phyloP scores from a whole-genome alignment of 2,888 invertebrate species.

The Phalera bucephala region DNA sequence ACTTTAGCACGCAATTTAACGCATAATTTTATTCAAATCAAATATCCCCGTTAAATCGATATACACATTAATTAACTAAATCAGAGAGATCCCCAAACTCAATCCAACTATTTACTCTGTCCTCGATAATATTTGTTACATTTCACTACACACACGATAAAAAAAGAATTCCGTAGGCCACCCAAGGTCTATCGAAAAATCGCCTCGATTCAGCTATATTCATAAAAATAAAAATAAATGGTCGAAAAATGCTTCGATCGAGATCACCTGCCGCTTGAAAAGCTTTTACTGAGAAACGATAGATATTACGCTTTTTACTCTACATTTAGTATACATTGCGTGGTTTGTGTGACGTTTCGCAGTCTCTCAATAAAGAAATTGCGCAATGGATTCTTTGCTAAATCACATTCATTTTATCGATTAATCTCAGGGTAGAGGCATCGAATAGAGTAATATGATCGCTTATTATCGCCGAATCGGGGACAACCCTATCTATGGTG shows the following conservation, averaged over 20 bases:
- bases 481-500: slow-evolving; percentile 28
- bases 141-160: slow-evolving; percentile 19
- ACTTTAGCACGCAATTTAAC: too few relatives aligned
- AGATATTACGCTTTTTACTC: background rate
- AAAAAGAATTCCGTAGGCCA: slow-evolving; percentile 15
- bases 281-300: background rate
- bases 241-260: slow-evolving; percentile 17
- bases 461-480: slow-evolving; percentile 27
- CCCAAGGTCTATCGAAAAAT: slow-evolving; percentile 19
- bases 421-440: slow-evolving; percentile 11
- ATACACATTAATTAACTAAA: too few relatives aligned
- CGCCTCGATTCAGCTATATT: slow-evolving; percentile 16
- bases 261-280: slow-evolving; percentile 24
- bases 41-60: too few relatives aligned
- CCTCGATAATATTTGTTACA: slow-evolving; percentile 1
- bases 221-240: slow-evolving; percentile 37
- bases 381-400: slow-evolving; percentile 11
- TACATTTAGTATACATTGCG: background rate
- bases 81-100: background rate
- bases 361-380: background rate
- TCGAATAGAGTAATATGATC: slow-evolving; percentile 33
- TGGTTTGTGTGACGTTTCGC: background rate
- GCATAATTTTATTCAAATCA: too few relatives aligned
- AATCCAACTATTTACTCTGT: background rate
- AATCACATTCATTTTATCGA: slow-evolving; percentile 4